These are phyloP conservation scores for Malaclemys terrapin DNA, from an alignment of 2,113 vertebrate species.

Conservation along the genomic window DNA sequence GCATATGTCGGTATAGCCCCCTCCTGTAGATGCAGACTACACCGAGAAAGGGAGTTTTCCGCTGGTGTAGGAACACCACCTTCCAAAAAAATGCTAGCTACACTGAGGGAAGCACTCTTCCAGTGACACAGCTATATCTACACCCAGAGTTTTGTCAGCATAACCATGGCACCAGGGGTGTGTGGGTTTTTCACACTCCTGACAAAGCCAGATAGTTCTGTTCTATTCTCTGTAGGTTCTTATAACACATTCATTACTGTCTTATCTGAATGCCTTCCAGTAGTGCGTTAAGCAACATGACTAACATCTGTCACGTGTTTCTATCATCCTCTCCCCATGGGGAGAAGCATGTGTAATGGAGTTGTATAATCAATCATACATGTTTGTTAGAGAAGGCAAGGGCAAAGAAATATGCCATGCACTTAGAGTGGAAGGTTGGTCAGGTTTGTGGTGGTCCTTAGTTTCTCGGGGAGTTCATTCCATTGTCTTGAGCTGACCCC, in stretches of 20 bases:
- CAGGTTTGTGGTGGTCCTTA: not conserved
- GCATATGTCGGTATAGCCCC: not conserved
- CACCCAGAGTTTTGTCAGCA: not conserved
- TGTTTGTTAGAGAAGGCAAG: not conserved
- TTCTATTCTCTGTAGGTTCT: not conserved
- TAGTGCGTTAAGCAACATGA: not conserved
- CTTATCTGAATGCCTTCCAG: not conserved
- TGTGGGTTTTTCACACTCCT: not conserved
- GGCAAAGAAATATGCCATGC: not conserved
- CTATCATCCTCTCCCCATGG: not conserved
- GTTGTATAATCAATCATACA: not conserved
- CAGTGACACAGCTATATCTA: not conserved
- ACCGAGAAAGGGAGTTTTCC: not conserved
- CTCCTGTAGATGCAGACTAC: not conserved
- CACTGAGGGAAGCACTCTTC: not conserved
- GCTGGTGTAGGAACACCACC: not conserved
- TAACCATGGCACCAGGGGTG: not conserved
- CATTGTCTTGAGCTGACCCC: not conserved
- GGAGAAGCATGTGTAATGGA: not conserved
- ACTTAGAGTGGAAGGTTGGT: not conserved
- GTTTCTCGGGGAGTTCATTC: not conserved
- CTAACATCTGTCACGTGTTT: not conserved
- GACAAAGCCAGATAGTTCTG: not conserved
- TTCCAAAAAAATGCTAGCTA: not conserved
- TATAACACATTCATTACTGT: not conserved